Conservation (phyloP, 1,140 invertebrate species). For the Formica selysi region DNA sequence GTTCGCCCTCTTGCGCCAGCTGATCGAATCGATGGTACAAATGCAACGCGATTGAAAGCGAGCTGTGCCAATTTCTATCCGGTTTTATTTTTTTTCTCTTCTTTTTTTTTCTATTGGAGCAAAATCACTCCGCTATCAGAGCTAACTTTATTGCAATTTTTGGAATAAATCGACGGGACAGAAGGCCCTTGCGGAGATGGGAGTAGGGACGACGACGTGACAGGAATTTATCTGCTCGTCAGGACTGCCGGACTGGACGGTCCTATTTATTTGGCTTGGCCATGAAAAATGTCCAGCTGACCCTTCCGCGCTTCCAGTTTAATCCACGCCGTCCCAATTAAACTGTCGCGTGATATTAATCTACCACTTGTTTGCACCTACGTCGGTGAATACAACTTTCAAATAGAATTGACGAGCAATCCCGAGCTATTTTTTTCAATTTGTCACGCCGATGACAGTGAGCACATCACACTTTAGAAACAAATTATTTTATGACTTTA, state of each 20-base stretch:
- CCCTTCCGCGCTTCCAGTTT: slow-evolving; percentile 58
- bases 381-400: slow-evolving; percentile 55
- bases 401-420: slow-evolving; percentile 58
- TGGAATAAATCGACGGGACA: slow-evolving; percentile 52
- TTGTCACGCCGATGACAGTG: slow-evolving; percentile 39
- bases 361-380: slow-evolving; percentile 63
- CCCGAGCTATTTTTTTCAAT: slow-evolving; percentile 49
- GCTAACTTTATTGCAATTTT: slow-evolving; percentile 62
- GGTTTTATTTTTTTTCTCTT: not conserved
- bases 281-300: slow-evolving; percentile 62
- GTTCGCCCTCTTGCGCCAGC: slow-evolving; percentile 35
- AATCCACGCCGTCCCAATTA: slow-evolving; percentile 59
- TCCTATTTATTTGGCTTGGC: slow-evolving; percentile 63
- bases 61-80: slow-evolving; percentile 14
- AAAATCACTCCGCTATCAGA: slow-evolving; percentile 59
- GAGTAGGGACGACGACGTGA: slow-evolving; percentile 48
- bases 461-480: not conserved
- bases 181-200: slow-evolving; percentile 46
- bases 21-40: slow-evolving; percentile 54
- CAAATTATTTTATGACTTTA: slow-evolving; percentile 12
- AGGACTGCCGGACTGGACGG: slow-evolving; percentile 30
- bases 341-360: slow-evolving; percentile 64
- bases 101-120: not conserved
- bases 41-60: slow-evolving; percentile 42
- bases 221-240: slow-evolving; percentile 63